A percentile compares a stretch with the other conserved stretches of the same genome.
Conservation (phyloP, 2,113 vertebrate species). For the Tylochromis polylepis region DNA sequence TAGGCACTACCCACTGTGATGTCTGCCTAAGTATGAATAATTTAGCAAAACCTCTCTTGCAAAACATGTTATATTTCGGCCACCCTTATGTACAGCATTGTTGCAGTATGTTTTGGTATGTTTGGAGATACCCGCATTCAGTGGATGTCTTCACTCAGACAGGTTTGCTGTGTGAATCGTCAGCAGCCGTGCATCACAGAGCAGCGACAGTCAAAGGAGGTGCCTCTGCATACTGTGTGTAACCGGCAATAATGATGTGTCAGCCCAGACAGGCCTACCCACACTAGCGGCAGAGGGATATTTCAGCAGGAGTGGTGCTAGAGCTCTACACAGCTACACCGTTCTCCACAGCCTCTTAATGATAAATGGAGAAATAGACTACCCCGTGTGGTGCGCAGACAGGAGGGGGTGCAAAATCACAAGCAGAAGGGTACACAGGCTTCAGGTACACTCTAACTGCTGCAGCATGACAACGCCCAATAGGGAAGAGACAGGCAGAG, state of each 20-base stretch:
- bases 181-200: not conserved
- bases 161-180: not conserved
- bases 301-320: conserved; percentile 55
- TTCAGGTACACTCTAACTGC: conserved; percentile 5
- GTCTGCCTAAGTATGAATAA: conserved; percentile 32
- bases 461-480: conserved; percentile 29
- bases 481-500: not conserved
- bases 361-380: conserved; percentile 31
- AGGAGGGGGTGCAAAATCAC: not conserved
- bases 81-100: not conserved
- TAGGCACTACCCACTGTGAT: conserved; percentile 26
- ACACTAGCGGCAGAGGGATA: conserved; percentile 55
- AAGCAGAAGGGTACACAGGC: not conserved
- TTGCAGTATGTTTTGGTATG: not conserved
- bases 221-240: conserved; percentile 23
- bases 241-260: conserved; percentile 33
- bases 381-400: conserved; percentile 11
- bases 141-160: not conserved
- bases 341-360: conserved; percentile 7
- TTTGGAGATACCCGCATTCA: not conserved
- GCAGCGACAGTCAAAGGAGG: conserved; percentile 2
- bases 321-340: conserved; percentile 1
- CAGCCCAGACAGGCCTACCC: conserved; percentile 32
- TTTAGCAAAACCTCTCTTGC: conserved; percentile 3
- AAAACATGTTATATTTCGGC: not conserved